phyloP scores from a whole-genome alignment of 2,113 vertebrate genomes.

The Lasiurus cinereus region DNA sequence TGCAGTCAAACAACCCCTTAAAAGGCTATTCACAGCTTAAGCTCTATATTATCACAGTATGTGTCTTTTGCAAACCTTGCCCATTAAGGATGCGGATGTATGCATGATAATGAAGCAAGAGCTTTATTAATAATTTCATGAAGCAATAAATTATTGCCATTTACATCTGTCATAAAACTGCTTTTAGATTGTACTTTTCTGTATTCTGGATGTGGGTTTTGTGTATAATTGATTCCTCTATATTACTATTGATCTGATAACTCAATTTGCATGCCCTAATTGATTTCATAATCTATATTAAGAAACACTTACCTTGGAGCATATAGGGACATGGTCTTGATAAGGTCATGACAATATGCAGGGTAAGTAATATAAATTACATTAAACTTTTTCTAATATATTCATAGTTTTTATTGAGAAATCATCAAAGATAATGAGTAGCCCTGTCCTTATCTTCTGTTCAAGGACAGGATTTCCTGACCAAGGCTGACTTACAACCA shows the following conservation, averaged over 20 bases:
- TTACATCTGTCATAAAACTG: background rate
- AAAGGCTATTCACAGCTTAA: background rate
- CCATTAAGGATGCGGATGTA: background rate
- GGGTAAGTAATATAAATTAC: background rate
- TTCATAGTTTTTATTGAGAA: background rate
- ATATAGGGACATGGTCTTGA: background rate
- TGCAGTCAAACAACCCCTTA: background rate
- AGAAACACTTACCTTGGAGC: background rate
- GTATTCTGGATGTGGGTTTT: background rate
- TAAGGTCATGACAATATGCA: background rate
- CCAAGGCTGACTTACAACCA: background rate
- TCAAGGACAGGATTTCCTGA: background rate
- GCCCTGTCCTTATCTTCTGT: background rate
- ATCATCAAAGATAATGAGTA: background rate
- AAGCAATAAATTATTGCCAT: background rate
- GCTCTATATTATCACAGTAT: background rate
- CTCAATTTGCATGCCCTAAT: background rate
- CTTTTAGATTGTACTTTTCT: background rate
- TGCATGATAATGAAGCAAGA: background rate
- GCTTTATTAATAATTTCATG: constrained; percentile 1
- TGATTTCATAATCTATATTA: background rate
- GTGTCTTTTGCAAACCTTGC: background rate
- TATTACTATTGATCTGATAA: background rate
- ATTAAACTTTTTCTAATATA: background rate
- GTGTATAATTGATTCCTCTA: background rate